Evolutionary conservation across 2,113 vertebrate species (phyloP).

Genomic region (Podarcis cretensis): DNA sequence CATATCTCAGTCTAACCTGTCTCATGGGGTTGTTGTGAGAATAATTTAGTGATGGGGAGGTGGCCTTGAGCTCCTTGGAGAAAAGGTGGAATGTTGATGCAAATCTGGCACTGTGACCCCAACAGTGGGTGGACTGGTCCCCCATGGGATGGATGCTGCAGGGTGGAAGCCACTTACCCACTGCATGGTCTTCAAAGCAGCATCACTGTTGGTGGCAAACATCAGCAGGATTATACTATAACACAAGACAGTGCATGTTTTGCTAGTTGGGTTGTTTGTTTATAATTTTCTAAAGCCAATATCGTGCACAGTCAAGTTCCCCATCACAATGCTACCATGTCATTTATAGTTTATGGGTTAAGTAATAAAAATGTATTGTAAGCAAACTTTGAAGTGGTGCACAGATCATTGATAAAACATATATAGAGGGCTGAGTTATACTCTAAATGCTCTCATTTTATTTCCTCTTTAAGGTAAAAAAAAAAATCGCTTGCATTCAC

Average conservation of each 20-base stretch:
- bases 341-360: not conserved
- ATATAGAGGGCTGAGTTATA: not conserved
- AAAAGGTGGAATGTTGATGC: rapidly evolving
- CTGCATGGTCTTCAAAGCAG: not conserved
- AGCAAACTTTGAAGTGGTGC: not conserved
- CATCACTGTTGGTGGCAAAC: not conserved
- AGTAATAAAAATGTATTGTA: not conserved
- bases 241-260: not conserved
- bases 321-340: not conserved
- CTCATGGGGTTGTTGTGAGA: too few relatives aligned
- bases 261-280: too few relatives aligned
- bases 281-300: not conserved
- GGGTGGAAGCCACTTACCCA: not conserved
- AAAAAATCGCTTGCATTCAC: not conserved
- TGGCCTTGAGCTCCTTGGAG: too few relatives aligned
- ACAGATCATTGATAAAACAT: not conserved
- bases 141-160: too few relatives aligned
- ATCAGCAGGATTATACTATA: not conserved
- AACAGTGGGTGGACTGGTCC: too few relatives aligned
- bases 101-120: too few relatives aligned
- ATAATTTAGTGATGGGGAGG: too few relatives aligned
- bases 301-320: not conserved
- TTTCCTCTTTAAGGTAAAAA: not conserved
- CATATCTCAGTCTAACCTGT: too few relatives aligned
- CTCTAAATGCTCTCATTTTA: not conserved